A percentile compares a stretch with the other conserved stretches of the same genome.
Conservation (phyloP, 2,888 invertebrate genomes). For the Ditula angustiorana region DNA sequence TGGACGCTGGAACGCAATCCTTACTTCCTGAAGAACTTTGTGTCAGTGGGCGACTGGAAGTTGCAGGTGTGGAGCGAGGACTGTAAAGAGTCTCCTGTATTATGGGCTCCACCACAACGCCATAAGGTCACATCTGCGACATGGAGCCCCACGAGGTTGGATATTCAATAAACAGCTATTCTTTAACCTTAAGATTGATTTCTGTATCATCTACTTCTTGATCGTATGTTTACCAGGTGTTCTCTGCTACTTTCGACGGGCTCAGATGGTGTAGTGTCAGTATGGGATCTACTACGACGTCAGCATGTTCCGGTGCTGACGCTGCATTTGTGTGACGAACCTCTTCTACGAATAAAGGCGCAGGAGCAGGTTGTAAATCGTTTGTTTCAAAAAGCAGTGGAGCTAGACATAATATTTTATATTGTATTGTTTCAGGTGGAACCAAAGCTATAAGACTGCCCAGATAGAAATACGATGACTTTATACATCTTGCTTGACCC, state of each 20-base stretch:
- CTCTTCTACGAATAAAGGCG: slow-evolving; percentile 74
- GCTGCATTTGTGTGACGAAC: slow-evolving; percentile 77
- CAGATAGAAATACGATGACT: too few species aligned
- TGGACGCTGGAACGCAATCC: slow-evolving; percentile 95
- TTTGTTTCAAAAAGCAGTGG: too few species aligned
- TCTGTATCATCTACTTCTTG: background rate
- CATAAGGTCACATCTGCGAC: slow-evolving; percentile 89
- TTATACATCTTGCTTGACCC: too few species aligned
- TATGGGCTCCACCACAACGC: slow-evolving; percentile 92
- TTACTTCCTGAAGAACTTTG: slow-evolving; percentile 96
- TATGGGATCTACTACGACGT: slow-evolving; percentile 95
- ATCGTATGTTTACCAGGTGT: slow-evolving; percentile 76
- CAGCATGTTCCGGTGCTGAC: slow-evolving; percentile 91
- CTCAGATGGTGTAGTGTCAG: slow-evolving; percentile 91
- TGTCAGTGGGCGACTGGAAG: slow-evolving; percentile 97
- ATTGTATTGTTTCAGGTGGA: too few species aligned
- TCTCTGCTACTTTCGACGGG: slow-evolving; percentile 93
- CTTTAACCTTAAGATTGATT: background rate
- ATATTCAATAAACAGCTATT: background rate
- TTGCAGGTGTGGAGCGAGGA: slow-evolving; percentile 97
- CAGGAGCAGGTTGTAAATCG: slow-evolving; percentile 60
- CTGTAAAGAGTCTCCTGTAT: slow-evolving; percentile 94
- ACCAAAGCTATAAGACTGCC: too few species aligned
- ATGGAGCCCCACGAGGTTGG: slow-evolving; percentile 92
- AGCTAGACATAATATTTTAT: too few species aligned